Base-by-base conservation (phyloP, 2,797 vertebrate genomes). In the Gymnodraco acuticeps region DNA sequence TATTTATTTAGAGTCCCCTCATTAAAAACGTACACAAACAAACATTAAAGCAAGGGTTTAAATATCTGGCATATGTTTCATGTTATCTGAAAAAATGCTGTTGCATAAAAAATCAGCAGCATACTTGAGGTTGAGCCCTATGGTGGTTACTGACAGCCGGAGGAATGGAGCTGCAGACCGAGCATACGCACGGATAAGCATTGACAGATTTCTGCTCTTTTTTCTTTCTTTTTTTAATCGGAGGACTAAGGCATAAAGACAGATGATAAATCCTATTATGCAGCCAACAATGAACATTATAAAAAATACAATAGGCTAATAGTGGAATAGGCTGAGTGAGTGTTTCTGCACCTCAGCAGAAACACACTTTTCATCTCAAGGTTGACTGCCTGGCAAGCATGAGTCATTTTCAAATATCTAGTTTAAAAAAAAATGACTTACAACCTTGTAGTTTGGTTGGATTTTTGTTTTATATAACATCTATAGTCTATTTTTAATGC, bases 311-410 rank as follows among this genome's bases (percentile, higher is more conserved):
- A 19, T 53, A 53, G 33, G 33, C 33, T 54, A 62, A 23, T 50
- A 60, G 61, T 54, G 48, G 5, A 70, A 63, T 66, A 50, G 65
- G 50, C 31, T 0, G 38, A 66, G 19, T 38, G 60, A 70, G 47
- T 69, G 59, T 65, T 75, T 61, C 13, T 65, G 62, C 47, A 53
- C 8, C 19, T 63, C 20, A 59, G 73, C 64, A 72, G 55, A 33
- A 66, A 56, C 33, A 41, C 43, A 50, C 45, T 73, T 33, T 70
- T 83, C 6, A 83, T 67, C 62, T 73, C 54, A 27, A 53, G 73
- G 47, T 38, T 68, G 53, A 74, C 74, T 51, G 31, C 27, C 68
- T 47, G 50, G 47, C 19, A 56, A 58, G 23, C 42, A 63, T 13
- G 38, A 73, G 50, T 70, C 27, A 52, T n/a, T 69, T 66, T 47